phyloP scores from a whole-genome alignment of 2,113 vertebrate species.

The Cervus canadensis region DNA sequence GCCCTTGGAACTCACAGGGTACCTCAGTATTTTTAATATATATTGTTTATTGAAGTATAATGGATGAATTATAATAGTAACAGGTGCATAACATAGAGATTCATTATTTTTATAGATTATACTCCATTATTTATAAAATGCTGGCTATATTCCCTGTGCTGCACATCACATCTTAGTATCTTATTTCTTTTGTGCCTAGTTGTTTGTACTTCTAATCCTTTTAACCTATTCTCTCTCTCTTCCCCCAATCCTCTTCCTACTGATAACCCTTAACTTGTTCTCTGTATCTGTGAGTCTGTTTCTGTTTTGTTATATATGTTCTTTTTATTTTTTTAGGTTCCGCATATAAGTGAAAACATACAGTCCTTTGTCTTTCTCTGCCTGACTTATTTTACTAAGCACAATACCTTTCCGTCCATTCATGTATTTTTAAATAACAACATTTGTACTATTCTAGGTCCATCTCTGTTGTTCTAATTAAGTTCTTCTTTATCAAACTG shows the following conservation, averaged over 20 bases:
- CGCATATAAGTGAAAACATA: neutral
- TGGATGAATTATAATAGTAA: neutral
- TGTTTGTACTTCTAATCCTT: neutral
- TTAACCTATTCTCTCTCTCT: neutral
- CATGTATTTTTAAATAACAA: neutral
- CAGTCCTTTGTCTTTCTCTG: neutral
- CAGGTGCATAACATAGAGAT: neutral
- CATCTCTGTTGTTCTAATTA: neutral
- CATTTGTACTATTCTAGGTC: neutral
- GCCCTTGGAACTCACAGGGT: neutral
- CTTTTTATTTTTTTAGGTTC: neutral
- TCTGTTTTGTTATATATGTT: neutral
- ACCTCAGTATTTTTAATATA: neutral
- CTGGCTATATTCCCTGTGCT: neutral
- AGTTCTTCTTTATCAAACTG: neutral
- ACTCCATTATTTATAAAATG: neutral
- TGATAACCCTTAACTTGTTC: neutral
- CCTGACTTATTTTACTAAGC: neutral
- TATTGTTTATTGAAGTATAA: neutral
- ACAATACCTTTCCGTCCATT: neutral
- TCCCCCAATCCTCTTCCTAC: neutral
- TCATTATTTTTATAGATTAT: neutral
- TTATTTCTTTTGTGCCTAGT: neutral
- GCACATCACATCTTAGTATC: neutral
- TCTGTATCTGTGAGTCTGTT: neutral